Evolutionary conservation across 1,140 invertebrate species (phyloP), one percentile per base, ranked within the genome.

Genomic region (Ptiloglossa arizonensis): DNA sequence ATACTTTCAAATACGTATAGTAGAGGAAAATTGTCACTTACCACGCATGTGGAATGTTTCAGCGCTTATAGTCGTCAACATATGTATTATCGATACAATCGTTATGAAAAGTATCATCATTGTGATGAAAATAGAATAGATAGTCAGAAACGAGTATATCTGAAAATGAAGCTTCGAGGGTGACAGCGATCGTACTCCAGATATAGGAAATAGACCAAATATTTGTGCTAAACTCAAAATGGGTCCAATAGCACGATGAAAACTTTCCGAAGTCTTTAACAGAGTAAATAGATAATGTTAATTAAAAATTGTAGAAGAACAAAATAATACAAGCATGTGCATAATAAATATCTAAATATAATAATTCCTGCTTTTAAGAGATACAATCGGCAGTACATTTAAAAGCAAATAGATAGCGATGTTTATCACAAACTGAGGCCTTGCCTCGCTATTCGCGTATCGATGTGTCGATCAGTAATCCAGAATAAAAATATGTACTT

Each of bases 171-270:
- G 78, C 41, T 88, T 87, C 52, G 72, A 57, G 0, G 87, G 79
- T 0, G 87, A 87, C 5, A 68, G 27, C 2, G 80, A 64, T 27
- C 81, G 60, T 11, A 93, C 62, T 1, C 89, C 87, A 4, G 57
- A 70, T 0, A 93, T 46, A 5, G 92, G 92, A 50, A 93, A 79
- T 4, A 92, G 6, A 6, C 91, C 92, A 56, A 92, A 93, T 69
- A 89, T 72, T 81, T 92, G 91, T 9, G 91, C 90, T 0, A 90
- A 5, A 1, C 52, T 70, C 46, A 93, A 74, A 54, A 90, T 80
- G 0, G 80, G 78, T 1, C 88, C 77, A 2, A 92, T 89, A 0
- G 91, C 87, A 52, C 82, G 73, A 46, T 92, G 89, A 79, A 93
- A 92, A 71, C 86, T 87, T 75, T 92, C 89, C 13, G 73, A 70